Base-by-base conservation (phyloP, 2,113 vertebrate genomes). In the Henicopernis longicauda region DNA sequence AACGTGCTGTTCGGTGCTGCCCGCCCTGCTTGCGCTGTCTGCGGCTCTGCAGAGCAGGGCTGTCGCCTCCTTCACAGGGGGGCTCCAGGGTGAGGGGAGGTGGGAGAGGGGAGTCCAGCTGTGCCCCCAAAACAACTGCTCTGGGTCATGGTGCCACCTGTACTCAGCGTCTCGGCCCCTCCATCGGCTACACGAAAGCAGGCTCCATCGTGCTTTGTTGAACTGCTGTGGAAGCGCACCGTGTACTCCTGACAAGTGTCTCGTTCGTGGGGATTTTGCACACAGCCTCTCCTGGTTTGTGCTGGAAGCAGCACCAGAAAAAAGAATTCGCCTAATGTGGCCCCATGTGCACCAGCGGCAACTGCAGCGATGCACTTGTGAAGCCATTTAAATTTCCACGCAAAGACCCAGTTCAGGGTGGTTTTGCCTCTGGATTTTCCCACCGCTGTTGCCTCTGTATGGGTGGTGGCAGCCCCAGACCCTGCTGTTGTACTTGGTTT, bases 61-160 rank as follows among this genome's bases (percentile, higher is more conserved):
- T 82, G 59, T 16, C 5, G 1, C 40, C 42, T n/a, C 10, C 71
- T 40, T 44, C 6, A 1, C 9, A 4, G 25, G 7, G 14, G 45
- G 49, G 21, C 47, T 67, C 12, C 3, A 6, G 7, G 26, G 12
- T 1, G 31, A 61, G 69, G 67, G 16, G n/a, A 57, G 14, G 31
- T 16, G 45, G 32, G 27, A 38, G 36, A 34, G 29, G 45, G 58
- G 13, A 57, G 11, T 54, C 26, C 67, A 21, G 54, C 17, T 3
- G 0, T 5, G 38, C 7, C 19, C 84, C 63, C 58, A 7, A 1
- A 45, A 5, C 2, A 1, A 10, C 42, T 1, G 13, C 61, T 36
- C 20, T 10, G 32, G 55, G n/a, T 25, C 1, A 3, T 0, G 0
- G 55, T 82, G 79, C 82, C 44, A 22, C 0, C 4, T 2, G 25